phyloP scores from a whole-genome alignment of 2,797 vertebrate genomes.

The Tangara arthus region DNA sequence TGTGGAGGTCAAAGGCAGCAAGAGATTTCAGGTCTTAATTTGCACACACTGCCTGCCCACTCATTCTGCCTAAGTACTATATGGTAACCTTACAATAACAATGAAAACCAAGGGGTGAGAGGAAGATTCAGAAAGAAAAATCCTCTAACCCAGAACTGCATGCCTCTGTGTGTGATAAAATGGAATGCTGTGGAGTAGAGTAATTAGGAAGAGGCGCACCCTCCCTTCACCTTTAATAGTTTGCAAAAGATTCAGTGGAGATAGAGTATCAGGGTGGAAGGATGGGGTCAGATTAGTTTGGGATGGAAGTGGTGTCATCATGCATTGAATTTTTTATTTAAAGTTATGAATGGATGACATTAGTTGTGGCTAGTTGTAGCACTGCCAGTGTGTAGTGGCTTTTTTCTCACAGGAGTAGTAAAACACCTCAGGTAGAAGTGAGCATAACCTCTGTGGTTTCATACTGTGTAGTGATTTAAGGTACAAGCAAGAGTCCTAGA shows the following conservation, averaged over 20 bases:
- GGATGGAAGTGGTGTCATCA: not conserved
- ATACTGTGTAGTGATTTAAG: not conserved
- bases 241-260: not conserved
- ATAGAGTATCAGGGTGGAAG: not conserved
- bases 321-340: not conserved
- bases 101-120: not conserved
- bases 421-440: not conserved
- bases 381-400: not conserved
- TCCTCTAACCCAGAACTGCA: not conserved
- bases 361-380: not conserved
- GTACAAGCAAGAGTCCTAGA: not conserved
- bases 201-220: not conserved
- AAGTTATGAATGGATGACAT: accelerated
- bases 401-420: not conserved
- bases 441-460: not conserved
- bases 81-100: not conserved
- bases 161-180: not conserved
- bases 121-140: not conserved
- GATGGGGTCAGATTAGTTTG: not conserved
- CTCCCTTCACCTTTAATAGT: not conserved
- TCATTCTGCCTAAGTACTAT: not conserved
- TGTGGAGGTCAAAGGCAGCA: not conserved
- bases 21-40: not conserved
- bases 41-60: not conserved
- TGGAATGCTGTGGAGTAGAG: not conserved